Evolutionary conservation across 1,140 invertebrate genomes (phyloP), one percentile per base, ranked within the genome.

Genomic region (Drosophila chauvacae): DNA sequence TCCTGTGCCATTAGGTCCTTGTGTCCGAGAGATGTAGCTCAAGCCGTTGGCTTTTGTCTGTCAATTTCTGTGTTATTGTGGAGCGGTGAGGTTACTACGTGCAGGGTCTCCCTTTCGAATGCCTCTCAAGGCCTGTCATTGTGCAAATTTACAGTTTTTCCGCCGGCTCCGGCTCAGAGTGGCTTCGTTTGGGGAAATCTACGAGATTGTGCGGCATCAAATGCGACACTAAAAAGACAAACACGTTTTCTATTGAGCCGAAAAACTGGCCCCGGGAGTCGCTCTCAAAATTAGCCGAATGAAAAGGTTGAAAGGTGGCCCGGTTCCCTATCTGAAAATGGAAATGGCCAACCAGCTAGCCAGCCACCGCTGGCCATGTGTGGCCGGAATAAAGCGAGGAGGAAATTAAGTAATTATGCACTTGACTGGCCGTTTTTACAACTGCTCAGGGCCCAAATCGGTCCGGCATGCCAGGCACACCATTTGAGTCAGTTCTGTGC

Each of bases 351-450:
- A 42, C 18, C 56, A 75, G 30, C 2, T 35, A 48, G n/a, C 41
- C 5, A 71, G 55, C 39, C 39, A 61, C 57, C 18, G 44, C 28
- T 62, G 81, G 37, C 47, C 76, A 63, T 72, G 75, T 77, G 75
- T 53, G 64, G 58, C 48, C 48, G 57, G 50, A 61, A 66, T 65
- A 59, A 79, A 57, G 48, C 58, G 37, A 37, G 61, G 44, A 70
- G 77, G 61, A 81, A 88, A 88, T 88, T 88, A 88, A 90, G 85
- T 90, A 90, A 88, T 88, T 88, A 88, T 88, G 85, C 85, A 88
- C 81, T 88, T 88, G 85, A 88, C 85, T 88, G 87, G 85, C 57
- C 68, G 53, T 70, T 87, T 87, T 73, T 87, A 69, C 66, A 71
- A 69, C 68, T 58, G 51, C 59, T 74, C 42, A 47, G 23, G 44